Percentiles rank a stretch among this genome's conserved stretches.
phyloP scores from a whole-genome alignment of 1,140 invertebrate genomes.

The Drosophila saltans region DNA sequence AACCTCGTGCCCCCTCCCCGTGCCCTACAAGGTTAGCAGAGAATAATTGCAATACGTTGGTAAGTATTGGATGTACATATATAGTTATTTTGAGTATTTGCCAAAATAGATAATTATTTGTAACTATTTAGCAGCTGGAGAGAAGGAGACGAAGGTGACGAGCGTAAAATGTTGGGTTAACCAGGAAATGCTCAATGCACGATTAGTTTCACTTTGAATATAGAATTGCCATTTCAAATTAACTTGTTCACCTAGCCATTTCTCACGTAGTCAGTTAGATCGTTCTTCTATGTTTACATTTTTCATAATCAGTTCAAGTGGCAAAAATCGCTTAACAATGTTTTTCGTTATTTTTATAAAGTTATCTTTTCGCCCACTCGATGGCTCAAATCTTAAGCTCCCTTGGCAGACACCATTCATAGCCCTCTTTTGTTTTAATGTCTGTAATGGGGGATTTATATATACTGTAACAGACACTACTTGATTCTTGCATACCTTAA shows the following conservation, averaged over 20 bases:
- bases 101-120: conserved; percentile 77
- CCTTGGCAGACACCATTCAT: background rate
- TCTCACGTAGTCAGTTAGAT: background rate
- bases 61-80: background rate
- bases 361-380: background rate
- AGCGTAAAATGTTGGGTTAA: conserved; percentile 70
- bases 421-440: background rate
- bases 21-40: background rate
- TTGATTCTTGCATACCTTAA: background rate
- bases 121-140: conserved; percentile 69
- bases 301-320: background rate
- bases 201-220: conserved; percentile 51
- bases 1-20: conserved; percentile 3
- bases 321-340: background rate
- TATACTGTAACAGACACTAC: background rate
- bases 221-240: conserved; percentile 30
- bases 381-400: background rate
- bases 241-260: background rate
- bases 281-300: background rate
- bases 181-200: conserved; percentile 39
- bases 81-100: conserved; percentile 46
- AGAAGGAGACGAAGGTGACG: conserved; percentile 51
- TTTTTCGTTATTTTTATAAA: background rate
- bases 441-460: no score
- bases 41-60: conserved; percentile 12